Evolutionary conservation across 1,140 invertebrate genomes (phyloP).

Genomic region (Stenopsyche tienmushanensis): DNA sequence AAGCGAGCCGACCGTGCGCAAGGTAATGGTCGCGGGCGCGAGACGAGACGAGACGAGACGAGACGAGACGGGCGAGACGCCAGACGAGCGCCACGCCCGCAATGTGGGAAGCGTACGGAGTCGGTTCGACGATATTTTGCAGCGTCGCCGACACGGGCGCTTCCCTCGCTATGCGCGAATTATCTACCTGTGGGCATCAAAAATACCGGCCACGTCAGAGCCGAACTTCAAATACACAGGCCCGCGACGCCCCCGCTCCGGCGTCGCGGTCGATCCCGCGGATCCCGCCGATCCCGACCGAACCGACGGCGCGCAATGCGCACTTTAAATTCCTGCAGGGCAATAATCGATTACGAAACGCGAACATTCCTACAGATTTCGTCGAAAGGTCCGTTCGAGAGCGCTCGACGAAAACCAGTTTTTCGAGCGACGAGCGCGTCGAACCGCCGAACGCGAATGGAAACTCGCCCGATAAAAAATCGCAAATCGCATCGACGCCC

Average conservation of each 20-base stretch:
- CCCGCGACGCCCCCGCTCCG: neutral
- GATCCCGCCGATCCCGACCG: too few relatives aligned
- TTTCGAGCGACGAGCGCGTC: neutral
- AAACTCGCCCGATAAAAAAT: too few relatives aligned
- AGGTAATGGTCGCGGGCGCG: slow-evolving; percentile 26
- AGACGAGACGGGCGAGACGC: too few relatives aligned
- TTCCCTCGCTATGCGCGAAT: slow-evolving; percentile 17
- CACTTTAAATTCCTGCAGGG: too few relatives aligned
- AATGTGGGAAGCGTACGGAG: slow-evolving; percentile 31
- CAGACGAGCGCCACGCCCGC: slow-evolving; percentile 3
- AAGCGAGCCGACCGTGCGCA: slow-evolving; percentile 14
- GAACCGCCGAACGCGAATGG: neutral
- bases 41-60: too few relatives aligned
- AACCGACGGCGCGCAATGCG: too few relatives aligned
- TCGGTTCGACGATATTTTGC: slow-evolving; percentile 19
- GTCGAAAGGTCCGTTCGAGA: too few relatives aligned
- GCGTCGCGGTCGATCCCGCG: neutral
- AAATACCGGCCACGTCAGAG: slow-evolving; percentile 12
- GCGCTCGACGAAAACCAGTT: neutral
- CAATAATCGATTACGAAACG: too few relatives aligned
- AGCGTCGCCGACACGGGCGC: slow-evolving; percentile 31
- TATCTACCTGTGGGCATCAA: slow-evolving; percentile 36
- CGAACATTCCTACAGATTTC: too few relatives aligned
- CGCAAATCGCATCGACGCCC: too few relatives aligned
- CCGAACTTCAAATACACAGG: slow-evolving; percentile 21